These are phyloP conservation scores for Amphibalanus amphitrite DNA, from an alignment of 1,140 invertebrate genomes.

Conservation along the genomic window DNA sequence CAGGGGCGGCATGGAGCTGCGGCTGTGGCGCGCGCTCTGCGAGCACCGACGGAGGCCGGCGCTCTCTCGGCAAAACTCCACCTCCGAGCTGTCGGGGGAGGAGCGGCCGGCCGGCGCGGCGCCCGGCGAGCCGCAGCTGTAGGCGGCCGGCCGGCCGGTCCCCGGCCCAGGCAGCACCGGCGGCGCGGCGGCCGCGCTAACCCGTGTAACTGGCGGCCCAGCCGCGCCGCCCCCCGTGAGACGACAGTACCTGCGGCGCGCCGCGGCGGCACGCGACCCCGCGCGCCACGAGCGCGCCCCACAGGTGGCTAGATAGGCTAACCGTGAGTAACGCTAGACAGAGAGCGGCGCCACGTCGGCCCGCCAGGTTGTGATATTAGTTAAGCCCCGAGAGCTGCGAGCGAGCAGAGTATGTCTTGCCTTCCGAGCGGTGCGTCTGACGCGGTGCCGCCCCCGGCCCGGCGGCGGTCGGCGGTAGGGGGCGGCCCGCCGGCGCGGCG, in stretches of 20 bases:
- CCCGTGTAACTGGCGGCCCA: no score
- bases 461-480: no score
- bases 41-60: constrained; percentile 22
- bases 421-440: not conserved
- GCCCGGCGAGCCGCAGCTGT: no score
- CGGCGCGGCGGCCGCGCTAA: not conserved
- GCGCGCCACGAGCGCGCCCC: not conserved
- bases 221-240: no score
- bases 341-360: not conserved
- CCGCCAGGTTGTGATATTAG: not conserved
- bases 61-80: constrained; percentile 4
- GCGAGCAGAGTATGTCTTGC: no score
- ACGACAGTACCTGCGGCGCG: no score
- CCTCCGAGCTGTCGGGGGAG: not conserved
- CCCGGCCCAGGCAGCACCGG: no score
- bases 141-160: no score
- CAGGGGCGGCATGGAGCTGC: constrained; percentile 39
- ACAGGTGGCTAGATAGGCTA: constrained; percentile 5
- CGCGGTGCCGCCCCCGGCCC: no score
- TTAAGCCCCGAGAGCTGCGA: not conserved
- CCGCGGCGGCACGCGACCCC: no score
- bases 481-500: no score
- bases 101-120: not conserved
- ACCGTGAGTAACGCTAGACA: not conserved
- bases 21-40: constrained; percentile 38